A percentile compares a stretch with the other conserved stretches of the same genome.
These are phyloP conservation scores for Trachelus iudaicus DNA, from an alignment of 2,888 invertebrate species.

Conservation along the genomic window DNA sequence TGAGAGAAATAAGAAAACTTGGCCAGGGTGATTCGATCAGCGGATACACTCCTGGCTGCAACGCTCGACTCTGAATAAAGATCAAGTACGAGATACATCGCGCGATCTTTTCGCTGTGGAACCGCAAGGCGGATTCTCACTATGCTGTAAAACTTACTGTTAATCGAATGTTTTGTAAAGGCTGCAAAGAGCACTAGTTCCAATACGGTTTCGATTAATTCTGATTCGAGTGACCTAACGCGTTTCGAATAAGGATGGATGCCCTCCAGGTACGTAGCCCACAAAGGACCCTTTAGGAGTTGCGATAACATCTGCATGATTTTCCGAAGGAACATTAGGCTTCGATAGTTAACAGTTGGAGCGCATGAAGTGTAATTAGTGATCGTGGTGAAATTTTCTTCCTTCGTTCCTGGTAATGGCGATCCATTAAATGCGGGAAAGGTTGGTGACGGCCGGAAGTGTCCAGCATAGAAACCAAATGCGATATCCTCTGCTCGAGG, in stretches of 20 bases:
- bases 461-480: neutral
- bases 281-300: neutral
- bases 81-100: conserved; percentile 14
- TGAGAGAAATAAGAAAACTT: neutral
- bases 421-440: neutral
- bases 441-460: neutral
- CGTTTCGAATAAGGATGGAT: neutral
- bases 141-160: neutral
- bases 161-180: neutral
- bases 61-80: conserved; percentile 12
- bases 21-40: neutral
- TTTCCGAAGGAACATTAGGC: neutral
- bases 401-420: neutral
- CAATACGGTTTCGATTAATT: neutral
- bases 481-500: neutral
- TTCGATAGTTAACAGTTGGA: neutral
- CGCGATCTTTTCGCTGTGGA: conserved; percentile 11
- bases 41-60: conserved; percentile 4
- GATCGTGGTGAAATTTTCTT: neutral
- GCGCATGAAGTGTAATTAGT: neutral
- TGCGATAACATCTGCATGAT: neutral
- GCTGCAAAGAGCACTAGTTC: neutral
- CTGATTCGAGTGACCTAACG: neutral
- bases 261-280: neutral
- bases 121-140: neutral